phyloP scores from a whole-genome alignment of 2,797 vertebrate genomes.

The Clarias laeviceps region DNA sequence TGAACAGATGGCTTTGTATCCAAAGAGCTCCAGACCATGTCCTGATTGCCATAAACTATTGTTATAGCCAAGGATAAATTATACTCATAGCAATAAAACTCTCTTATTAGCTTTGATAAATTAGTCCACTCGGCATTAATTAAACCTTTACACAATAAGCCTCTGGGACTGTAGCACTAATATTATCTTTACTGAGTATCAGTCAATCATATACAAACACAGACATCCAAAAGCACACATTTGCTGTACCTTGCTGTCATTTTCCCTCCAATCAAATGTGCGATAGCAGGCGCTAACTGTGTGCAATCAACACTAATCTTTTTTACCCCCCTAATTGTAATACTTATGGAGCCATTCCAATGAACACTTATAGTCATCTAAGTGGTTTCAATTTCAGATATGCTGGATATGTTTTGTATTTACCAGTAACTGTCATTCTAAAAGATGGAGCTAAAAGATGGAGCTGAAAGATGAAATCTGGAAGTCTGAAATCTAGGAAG shows the following conservation, averaged over 20 bases:
- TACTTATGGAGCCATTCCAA: neutral
- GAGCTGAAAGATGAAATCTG: conserved; percentile 38
- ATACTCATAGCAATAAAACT: conserved; percentile 65
- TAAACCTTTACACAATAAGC: conserved; percentile 58
- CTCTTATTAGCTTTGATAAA: conserved; percentile 61
- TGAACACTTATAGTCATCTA: neutral
- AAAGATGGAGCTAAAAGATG: conserved; percentile 25
- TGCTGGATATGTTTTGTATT: neutral
- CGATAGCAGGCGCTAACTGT: neutral
- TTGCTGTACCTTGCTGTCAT: neutral
- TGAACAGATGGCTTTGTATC: conserved; percentile 66
- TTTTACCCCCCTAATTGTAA: neutral
- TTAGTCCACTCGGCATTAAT: conserved; percentile 58
- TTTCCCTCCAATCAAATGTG: neutral
- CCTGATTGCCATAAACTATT: conserved; percentile 65
- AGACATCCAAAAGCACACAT: neutral
- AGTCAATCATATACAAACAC: conserved; percentile 37
- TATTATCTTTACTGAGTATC: conserved; percentile 37
- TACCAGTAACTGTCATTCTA: neutral
- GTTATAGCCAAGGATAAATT: conserved; percentile 69
- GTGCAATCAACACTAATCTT: conserved; percentile 14
- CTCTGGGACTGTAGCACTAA: conserved; percentile 15
- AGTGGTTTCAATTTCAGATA: conserved; percentile 42
- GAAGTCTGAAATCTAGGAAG: neutral
- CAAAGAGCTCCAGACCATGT: conserved; percentile 61